Evolutionary conservation across 1,140 invertebrate genomes (phyloP), one percentile per base, ranked within the genome.

Genomic region (Sweltsa coloradensis): DNA sequence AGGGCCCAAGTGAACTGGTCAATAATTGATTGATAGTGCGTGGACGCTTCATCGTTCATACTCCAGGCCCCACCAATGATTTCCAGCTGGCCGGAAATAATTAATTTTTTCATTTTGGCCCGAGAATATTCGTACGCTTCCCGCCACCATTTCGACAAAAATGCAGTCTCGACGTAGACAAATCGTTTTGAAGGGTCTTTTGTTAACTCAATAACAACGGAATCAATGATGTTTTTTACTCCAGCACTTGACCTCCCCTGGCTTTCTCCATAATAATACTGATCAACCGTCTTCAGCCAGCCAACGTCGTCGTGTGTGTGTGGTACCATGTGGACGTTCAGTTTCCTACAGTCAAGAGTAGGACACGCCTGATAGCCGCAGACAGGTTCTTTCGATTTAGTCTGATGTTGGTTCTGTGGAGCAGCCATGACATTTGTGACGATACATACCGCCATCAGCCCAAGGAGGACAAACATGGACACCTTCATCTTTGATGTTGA

Each of bases 141-240:
- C 14, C 62, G 53, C 67, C 74, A 78, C 81, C 81, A 83, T 44
- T 70, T 55, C 51, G 66, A 70, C 50, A 83, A 78, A 61, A 78
- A 83, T 5, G 76, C 78, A 5, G 74, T 49, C 44, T 50, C 81
- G 24, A 80, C 79, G 55, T 78, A 79, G 24, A 50, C 29, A 29
- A 50, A 78, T 78, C 74, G 77, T 63, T 80, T 70, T 1, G 67
- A 64, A 0, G 83, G 74, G 67, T 95, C 76, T 50, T 81, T 76
- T 47, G 75, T 58, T 1, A 97, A 67, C 47, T 85, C 81, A 16
- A 77, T 69, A 4, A 96, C 67, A 0, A 94, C 90, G 0, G 88
- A 88, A 61, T 96, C 89, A 11, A 97, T 59, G 50, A 96, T 95
- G 56, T 92, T 93, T 59, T 89, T 83, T 0, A 94, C 89, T 1